phyloP scores from a whole-genome alignment of 2,888 invertebrate genomes.

The Syrista parreyssii region DNA sequence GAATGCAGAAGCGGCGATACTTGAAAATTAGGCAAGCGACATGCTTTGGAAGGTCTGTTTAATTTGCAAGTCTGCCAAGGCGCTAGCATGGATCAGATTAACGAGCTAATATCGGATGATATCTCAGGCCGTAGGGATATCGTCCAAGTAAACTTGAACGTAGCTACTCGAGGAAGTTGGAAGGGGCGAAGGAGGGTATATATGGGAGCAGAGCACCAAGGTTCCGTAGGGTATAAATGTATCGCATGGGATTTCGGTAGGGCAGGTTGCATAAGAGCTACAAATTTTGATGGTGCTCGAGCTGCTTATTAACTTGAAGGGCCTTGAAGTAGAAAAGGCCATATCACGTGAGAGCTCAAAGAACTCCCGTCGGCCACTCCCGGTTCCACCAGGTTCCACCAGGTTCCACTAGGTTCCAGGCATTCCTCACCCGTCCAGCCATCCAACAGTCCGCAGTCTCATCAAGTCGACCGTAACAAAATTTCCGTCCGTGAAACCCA shows the following conservation, averaged over 20 bases:
- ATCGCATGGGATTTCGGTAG: constrained; percentile 42
- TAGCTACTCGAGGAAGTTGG: constrained; percentile 46
- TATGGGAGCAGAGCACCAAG: constrained; percentile 11
- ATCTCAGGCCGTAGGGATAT: constrained; percentile 49
- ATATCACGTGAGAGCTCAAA: constrained; percentile 32
- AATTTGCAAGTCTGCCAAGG: constrained; percentile 47
- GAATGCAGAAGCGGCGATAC: neutral
- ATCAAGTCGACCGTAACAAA: neutral
- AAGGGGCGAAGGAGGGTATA: constrained; percentile 43
- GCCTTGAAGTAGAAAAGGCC: constrained; percentile 20
- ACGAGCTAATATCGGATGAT: constrained; percentile 57
- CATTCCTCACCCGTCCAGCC: too few species aligned
- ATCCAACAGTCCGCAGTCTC: neutral
- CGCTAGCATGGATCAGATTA: constrained; percentile 54
- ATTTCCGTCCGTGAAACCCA: neutral
- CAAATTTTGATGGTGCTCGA: constrained; percentile 54
- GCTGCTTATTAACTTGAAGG: constrained; percentile 51
- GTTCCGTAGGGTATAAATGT: constrained; percentile 33
- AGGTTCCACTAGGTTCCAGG: constrained; percentile 11
- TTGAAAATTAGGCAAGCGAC: neutral
- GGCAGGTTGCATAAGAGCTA: constrained; percentile 30
- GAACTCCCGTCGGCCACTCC: constrained; percentile 21
- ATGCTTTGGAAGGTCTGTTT: neutral
- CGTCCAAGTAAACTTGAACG: constrained; percentile 50
- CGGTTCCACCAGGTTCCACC: constrained; percentile 12